phyloP scores from a whole-genome alignment of 2,888 invertebrate species.

The Caenorhabditis wallacei region DNA sequence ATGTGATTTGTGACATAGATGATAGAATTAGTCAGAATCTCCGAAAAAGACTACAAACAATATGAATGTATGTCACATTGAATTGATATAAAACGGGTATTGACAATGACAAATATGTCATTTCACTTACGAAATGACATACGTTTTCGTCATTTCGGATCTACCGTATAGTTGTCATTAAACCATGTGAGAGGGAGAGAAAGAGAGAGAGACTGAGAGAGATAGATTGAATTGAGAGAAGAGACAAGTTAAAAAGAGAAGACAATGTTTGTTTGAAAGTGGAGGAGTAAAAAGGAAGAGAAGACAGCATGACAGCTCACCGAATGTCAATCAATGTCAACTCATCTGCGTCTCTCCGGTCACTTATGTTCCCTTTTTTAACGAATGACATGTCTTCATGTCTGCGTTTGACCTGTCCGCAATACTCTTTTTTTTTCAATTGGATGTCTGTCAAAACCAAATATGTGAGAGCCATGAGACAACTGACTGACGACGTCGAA shows the following conservation, averaged over 20 bases:
- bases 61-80: not conserved
- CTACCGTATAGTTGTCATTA: conserved; percentile 34
- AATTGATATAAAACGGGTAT: conserved; percentile 15
- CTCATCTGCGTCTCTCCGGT: conserved; percentile 55
- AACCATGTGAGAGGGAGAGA: conserved; percentile 25
- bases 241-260: conserved; percentile 12
- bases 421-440: conserved; percentile 23
- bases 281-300: not conserved
- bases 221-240: not conserved
- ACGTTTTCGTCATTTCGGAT: conserved; percentile 26
- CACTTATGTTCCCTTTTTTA: conserved; percentile 28
- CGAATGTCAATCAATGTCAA: conserved; percentile 69
- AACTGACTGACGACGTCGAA: conserved; percentile 20
- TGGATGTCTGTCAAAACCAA: conserved; percentile 38
- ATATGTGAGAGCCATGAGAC: conserved; percentile 33
- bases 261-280: conserved; percentile 48
- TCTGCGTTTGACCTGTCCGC: conserved; percentile 32
- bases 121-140: not conserved
- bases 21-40: conserved; percentile 25
- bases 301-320: conserved; percentile 61
- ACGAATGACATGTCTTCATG: conserved; percentile 27
- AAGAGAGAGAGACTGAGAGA: not conserved
- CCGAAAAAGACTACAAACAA: conserved; percentile 18
- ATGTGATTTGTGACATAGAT: conserved; percentile 21
- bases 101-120: conserved; percentile 31